Evolutionary conservation across 2,888 invertebrate genomes (phyloP).

Genomic region (Microctonus brassicae): DNA sequence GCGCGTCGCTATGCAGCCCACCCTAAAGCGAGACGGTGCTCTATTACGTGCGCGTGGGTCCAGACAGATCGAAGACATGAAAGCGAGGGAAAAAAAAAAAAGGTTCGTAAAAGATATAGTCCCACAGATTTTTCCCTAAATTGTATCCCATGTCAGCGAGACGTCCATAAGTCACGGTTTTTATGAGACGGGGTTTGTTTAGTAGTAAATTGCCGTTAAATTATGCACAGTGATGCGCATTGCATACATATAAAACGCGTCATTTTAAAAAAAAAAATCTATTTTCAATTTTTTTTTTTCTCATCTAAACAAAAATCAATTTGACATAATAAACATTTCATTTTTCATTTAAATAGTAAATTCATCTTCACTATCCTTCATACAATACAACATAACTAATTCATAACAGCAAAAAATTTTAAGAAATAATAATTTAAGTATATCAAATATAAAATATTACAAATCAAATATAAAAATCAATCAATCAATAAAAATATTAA

Average conservation of each 20-base stretch:
- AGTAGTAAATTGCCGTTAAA: slow-evolving; percentile 55
- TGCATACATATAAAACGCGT: not conserved
- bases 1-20: not conserved
- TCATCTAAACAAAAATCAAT: not conserved
- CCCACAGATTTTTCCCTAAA: slow-evolving; percentile 19
- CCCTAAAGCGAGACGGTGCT: not conserved
- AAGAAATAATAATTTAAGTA: too few relatives aligned
- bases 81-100: not conserved
- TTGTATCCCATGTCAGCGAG: slow-evolving; percentile 39
- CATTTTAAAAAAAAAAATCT: too few relatives aligned
- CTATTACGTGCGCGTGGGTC: not conserved
- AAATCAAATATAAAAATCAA: too few relatives aligned
- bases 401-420: too few relatives aligned
- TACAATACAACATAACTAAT: too few relatives aligned
- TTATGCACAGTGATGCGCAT: slow-evolving; percentile 53
- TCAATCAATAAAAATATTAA: too few relatives aligned
- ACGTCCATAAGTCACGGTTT: slow-evolving; percentile 55
- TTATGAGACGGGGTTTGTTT: slow-evolving; percentile 50
- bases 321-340: slow-evolving; percentile 15
- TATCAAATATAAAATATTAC: too few relatives aligned
- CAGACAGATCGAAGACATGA: not conserved
- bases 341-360: not conserved
- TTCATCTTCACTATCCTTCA: too few relatives aligned
- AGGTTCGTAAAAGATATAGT: slow-evolving; percentile 18
- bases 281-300: not conserved